Evolutionary conservation across 2,113 vertebrate species (phyloP), one percentile per base, ranked within the genome.

Genomic region (Dicerorhinus sumatrensis): DNA sequence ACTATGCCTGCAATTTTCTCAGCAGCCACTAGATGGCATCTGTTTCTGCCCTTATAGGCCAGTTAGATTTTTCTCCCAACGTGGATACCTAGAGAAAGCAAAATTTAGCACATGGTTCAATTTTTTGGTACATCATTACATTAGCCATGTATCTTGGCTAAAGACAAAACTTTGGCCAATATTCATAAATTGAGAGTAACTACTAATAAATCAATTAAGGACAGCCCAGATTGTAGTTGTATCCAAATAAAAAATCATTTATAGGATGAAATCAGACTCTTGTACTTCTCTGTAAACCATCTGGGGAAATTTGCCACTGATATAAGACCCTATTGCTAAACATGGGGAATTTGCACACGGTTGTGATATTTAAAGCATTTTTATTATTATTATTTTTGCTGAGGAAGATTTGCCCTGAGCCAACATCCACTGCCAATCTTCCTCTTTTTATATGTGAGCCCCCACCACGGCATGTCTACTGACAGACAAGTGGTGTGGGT

Each of bases 191-290:
- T 88, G 33, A 91, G 29, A 85, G 0, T 69, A 82, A 73, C 21
- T 95, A 60, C 5, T 89, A 92, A 92, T 54, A 94, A 89, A 73
- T 48, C 84, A 89, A 33, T 54, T 46, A 92, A 58, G 33, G 21
- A 83, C 8, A 81, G 20, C 16, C 18, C 39, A 79, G 18, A 60
- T 31, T 73, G 5, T 36, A 86, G 48, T 36, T 56, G 11, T 12
- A n/a, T 7, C 29, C 14, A 48, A 21, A 56, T 11, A 48, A 42
- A 84, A 81, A 51, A 12, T 25, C 21, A 91, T 83, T 86, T 54
- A 29, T 54, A 60, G 65, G 5, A n/a, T 85, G 39, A 82, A 92
- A 91, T 65, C 18, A 89, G 62, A 90, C 31, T 16, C 21, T 81
- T 23, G 2, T 36, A n/a, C 17, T 62, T 87, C 3, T 42, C 77